phyloP scores from a whole-genome alignment of 2,797 vertebrate species.

The Falco biarmicus region DNA sequence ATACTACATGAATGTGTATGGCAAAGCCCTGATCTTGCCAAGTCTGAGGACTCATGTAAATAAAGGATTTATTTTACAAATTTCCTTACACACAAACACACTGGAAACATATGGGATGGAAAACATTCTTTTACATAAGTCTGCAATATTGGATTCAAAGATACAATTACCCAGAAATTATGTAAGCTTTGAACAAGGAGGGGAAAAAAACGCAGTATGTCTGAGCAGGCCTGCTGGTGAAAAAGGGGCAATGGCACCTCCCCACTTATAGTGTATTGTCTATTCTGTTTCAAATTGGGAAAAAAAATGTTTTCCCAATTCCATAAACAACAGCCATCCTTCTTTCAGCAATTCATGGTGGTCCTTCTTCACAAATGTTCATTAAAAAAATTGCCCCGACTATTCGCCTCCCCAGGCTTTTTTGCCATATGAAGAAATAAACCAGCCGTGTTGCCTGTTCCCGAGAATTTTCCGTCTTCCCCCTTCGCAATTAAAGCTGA shows the following conservation, averaged over 20 bases:
- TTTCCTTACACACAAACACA: constrained; percentile 17
- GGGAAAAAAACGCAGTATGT: constrained; percentile 6
- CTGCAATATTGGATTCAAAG: constrained; percentile 42
- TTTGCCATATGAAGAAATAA: constrained; percentile 62
- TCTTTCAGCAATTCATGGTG: constrained; percentile 79
- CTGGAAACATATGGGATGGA: constrained; percentile 53
- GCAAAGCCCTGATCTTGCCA: not conserved
- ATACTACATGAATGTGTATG: not conserved
- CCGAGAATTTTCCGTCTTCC: not conserved
- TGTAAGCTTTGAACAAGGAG: constrained; percentile 28
- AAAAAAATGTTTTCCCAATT: constrained; percentile 72
- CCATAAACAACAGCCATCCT: constrained; percentile 75
- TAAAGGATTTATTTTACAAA: constrained; percentile 60
- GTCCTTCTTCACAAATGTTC: constrained; percentile 71
- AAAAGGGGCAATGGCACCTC: constrained; percentile 58
- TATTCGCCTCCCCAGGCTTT: constrained; percentile 47
- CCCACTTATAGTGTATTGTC: constrained; percentile 56
- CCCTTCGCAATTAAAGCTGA: constrained; percentile 68
- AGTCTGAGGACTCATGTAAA: constrained; percentile 35
- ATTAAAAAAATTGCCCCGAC: constrained; percentile 48
- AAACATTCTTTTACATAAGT: constrained; percentile 50
- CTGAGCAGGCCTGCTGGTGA: constrained; percentile 56
- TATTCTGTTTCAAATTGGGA: constrained; percentile 74
- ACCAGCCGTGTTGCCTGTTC: not conserved
- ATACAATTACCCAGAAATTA: constrained; percentile 47